Evolutionary conservation across 2,888 invertebrate genomes (phyloP).

Genomic region (Stenodera caucasica): DNA sequence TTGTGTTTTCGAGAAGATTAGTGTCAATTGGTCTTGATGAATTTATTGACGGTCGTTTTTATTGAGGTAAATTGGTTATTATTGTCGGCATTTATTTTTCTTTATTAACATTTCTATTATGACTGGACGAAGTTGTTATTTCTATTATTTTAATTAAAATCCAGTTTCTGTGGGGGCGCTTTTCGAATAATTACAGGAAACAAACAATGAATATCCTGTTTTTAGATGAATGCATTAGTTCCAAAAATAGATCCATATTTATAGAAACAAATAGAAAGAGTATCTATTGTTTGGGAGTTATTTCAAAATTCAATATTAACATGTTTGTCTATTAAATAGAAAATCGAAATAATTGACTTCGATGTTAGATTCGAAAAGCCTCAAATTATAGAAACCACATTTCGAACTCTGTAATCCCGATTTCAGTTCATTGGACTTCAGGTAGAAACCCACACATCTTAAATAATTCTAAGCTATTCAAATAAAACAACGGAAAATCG

Average conservation of each 20-base stretch:
- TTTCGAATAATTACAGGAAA: not conserved
- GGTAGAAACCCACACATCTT: not conserved
- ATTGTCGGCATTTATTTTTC: not conserved
- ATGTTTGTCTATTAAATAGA: too few species aligned
- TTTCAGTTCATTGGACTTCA: conserved; percentile 4
- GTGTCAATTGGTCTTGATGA: conserved; percentile 35
- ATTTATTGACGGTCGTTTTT: conserved; percentile 28
- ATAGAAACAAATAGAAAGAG: not conserved
- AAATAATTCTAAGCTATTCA: not conserved
- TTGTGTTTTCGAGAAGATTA: conserved; percentile 22
- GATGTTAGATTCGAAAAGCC: too few species aligned
- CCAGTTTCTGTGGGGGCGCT: not conserved
- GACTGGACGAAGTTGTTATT: not conserved
- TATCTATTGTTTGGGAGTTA: not conserved
- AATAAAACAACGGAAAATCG: not conserved
- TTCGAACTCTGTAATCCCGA: too few species aligned
- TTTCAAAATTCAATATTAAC: too few species aligned
- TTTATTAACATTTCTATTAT: not conserved
- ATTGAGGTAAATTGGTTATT: conserved; percentile 31
- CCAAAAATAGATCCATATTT: not conserved
- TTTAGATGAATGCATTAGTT: not conserved
- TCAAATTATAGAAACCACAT: too few species aligned
- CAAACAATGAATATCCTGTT: conserved; percentile 3
- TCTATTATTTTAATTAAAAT: not conserved
- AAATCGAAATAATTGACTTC: too few species aligned